A percentile compares a stretch with the other conserved stretches of the same genome.
Evolutionary conservation across 37 sponge, comb jelly and placozoan species (phyloP).

Genomic region (Crambe crambe): DNA sequence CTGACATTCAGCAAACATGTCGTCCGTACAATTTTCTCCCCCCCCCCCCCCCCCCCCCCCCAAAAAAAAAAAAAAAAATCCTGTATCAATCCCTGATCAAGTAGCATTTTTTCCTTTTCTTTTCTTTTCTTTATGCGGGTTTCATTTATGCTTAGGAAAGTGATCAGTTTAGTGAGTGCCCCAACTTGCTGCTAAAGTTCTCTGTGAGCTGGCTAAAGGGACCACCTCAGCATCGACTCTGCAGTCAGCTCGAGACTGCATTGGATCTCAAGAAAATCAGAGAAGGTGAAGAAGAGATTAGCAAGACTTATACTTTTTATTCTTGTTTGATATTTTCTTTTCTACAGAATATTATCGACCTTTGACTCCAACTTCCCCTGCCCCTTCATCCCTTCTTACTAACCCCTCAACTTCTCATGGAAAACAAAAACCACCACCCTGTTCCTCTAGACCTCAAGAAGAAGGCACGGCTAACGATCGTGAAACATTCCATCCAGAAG

Average conservation of each 20-base stretch:
- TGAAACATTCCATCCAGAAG: no score
- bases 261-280: conserved; percentile 56
- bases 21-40: no score
- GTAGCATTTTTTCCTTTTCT: no score
- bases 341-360: not conserved
- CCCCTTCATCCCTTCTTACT: not conserved
- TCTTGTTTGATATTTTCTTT: not conserved
- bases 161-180: not conserved
- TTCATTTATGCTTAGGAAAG: no score
- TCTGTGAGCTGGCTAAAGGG: conserved; percentile 50
- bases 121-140: no score
- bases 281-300: conserved; percentile 38
- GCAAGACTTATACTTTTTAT: not conserved
- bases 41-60: no score
- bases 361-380: not conserved
- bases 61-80: no score
- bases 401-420: not conserved
- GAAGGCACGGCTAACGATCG: no score
- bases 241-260: conserved; percentile 36
- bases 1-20: no score
- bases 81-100: no score
- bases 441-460: not conserved
- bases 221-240: conserved; percentile 38
- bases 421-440: conserved; percentile 3
- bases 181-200: conserved; percentile 47